Evolutionary conservation across 30 jellyfish, hydroid and myxozoan genomes (phyloP).

Genomic region (Phacellophora camtschatica): DNA sequence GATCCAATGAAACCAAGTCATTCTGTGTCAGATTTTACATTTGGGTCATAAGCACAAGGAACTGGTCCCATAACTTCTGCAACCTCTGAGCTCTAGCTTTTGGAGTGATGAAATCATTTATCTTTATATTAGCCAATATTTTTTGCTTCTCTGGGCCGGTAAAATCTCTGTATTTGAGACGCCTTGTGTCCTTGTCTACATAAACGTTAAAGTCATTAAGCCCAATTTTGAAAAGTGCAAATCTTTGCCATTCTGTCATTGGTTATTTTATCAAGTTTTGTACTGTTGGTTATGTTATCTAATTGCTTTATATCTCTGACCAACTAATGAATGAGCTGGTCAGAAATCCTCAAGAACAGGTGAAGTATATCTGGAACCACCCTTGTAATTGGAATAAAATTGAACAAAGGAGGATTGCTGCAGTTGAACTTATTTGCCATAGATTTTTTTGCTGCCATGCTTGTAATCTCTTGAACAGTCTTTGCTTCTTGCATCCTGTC

Average conservation of each 20-base stretch:
- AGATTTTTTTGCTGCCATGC: background rate
- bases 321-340: background rate
- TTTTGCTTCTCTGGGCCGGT: constrained; percentile 9
- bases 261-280: background rate
- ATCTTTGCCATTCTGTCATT: background rate
- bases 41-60: background rate
- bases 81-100: background rate
- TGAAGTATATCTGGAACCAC: background rate
- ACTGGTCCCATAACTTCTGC: background rate
- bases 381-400: background rate
- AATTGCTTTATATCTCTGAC: background rate
- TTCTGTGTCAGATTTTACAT: background rate
- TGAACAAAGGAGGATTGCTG: background rate
- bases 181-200: background rate
- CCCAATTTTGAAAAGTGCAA: background rate
- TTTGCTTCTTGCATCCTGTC: constrained; percentile 11
- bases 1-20: background rate
- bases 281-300: background rate
- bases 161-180: background rate
- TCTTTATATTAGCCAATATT: background rate
- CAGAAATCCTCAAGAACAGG: background rate
- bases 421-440: background rate
- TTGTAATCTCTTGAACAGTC: background rate
- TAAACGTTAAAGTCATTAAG: background rate
- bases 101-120: background rate